Evolutionary conservation across 2,888 invertebrate genomes (phyloP).

Genomic region (Troglohyphantes excavatus): DNA sequence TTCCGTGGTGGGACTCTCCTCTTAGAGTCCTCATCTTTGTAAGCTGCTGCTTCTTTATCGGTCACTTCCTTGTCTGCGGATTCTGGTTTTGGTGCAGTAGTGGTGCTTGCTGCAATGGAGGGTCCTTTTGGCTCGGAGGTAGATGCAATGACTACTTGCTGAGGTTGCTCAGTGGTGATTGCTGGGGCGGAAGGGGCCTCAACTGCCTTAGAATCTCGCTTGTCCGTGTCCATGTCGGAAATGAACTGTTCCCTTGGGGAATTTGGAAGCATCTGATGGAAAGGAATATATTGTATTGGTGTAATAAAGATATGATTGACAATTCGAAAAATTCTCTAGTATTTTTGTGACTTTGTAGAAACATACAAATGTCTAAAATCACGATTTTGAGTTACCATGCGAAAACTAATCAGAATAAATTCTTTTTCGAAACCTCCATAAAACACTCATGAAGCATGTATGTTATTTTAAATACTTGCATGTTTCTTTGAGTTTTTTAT

Average conservation of each 20-base stretch:
- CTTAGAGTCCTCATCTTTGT: slow-evolving; percentile 27
- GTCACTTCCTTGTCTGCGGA: not conserved
- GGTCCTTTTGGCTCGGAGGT: slow-evolving; percentile 49
- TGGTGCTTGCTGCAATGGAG: slow-evolving; percentile 31
- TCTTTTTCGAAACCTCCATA: not conserved
- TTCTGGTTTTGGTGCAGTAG: slow-evolving; percentile 14
- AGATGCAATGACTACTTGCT: slow-evolving; percentile 50
- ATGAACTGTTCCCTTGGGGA: slow-evolving; percentile 43
- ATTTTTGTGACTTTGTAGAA: no score
- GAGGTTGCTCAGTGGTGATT: slow-evolving; percentile 52
- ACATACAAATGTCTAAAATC: no score
- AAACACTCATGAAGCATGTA: no score
- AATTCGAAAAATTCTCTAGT: no score
- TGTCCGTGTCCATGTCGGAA: slow-evolving; percentile 21
- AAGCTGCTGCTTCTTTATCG: not conserved
- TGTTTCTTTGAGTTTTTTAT: no score
- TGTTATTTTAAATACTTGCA: no score
- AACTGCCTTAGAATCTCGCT: slow-evolving; percentile 21
- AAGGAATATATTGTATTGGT: no score
- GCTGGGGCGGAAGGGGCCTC: slow-evolving; percentile 9
- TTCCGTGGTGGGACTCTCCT: not conserved
- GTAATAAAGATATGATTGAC: no score
- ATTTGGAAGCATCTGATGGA: slow-evolving; percentile 35
- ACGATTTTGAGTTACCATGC: no score
- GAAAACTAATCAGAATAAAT: not conserved